Conservation (phyloP, 2,888 invertebrate species). For the Pantelozetes paolii region DNA sequence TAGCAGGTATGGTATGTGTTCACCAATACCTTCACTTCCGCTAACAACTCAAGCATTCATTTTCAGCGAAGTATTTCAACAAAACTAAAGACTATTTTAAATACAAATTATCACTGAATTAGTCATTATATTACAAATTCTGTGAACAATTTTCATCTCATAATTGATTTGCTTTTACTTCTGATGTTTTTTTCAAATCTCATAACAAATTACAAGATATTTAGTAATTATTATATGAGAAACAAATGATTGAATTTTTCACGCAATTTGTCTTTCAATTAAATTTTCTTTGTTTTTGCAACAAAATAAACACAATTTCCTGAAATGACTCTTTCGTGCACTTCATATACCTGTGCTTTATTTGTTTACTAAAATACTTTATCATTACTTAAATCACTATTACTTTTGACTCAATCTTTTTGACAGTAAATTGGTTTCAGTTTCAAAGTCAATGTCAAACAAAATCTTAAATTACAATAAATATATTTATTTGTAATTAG, state of each 20-base stretch:
- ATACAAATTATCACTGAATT: not conserved
- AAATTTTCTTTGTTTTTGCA: not conserved
- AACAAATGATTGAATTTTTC: too few relatives aligned
- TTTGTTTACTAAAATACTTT: too few relatives aligned
- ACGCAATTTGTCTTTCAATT: not conserved
- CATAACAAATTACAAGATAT: too few relatives aligned
- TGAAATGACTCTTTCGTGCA: constrained; percentile 21
- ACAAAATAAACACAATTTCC: not conserved
- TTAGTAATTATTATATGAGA: not conserved
- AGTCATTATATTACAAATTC: not conserved
- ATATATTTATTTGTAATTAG: too few relatives aligned
- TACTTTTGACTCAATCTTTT: too few relatives aligned
- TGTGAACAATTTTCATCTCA: not conserved
- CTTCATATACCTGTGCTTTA: too few relatives aligned
- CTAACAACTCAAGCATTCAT: constrained; percentile 5
- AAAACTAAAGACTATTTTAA: not conserved
- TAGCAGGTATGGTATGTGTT: not conserved
- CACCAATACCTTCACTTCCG: constrained; percentile 15
- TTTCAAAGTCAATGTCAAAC: not conserved
- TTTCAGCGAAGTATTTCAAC: not conserved
- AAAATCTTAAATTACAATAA: too few relatives aligned
- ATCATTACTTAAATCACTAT: too few relatives aligned
- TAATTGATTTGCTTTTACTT: not conserved
- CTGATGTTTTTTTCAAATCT: too few relatives aligned
- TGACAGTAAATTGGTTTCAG: not conserved